Percentiles rank a stretch among this genome's conserved stretches.
phyloP scores from a whole-genome alignment of 2,797 vertebrate species.

The Sebastes umbrosus region DNA sequence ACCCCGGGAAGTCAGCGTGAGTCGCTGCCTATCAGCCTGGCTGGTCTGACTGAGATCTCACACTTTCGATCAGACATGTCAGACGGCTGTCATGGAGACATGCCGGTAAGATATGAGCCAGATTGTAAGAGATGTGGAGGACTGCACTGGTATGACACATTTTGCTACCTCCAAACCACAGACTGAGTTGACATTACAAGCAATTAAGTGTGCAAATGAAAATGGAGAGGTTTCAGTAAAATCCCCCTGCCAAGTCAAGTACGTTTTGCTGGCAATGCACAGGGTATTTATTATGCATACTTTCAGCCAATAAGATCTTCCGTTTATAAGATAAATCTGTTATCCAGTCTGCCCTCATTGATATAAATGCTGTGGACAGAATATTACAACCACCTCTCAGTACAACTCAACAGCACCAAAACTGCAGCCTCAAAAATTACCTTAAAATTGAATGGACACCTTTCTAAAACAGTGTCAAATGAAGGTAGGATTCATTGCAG shows the following conservation, averaged over 20 bases:
- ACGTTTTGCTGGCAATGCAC: background rate
- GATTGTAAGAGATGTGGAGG: background rate
- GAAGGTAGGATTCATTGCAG: no score
- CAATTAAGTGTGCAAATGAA: background rate
- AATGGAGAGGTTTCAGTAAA: background rate
- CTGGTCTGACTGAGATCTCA: slow-evolving; percentile 12
- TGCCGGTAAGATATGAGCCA: background rate
- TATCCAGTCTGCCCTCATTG: background rate
- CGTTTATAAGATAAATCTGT: background rate
- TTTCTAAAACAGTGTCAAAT: no score
- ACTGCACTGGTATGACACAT: background rate
- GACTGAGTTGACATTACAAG: background rate
- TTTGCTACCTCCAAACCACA: background rate
- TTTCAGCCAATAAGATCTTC: background rate
- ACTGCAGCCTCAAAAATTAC: no score
- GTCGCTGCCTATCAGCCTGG: background rate
- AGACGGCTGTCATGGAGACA: slow-evolving; percentile 29
- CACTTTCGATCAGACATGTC: slow-evolving; percentile 20
- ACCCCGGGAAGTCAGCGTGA: background rate
- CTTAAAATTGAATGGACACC: no score
- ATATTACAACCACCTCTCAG: no score
- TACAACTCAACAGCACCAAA: no score
- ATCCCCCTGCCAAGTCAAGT: background rate
- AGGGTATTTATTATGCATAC: background rate
- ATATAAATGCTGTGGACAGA: no score